These are phyloP conservation scores for Temnothorax nylanderi DNA, from an alignment of 1,140 invertebrate genomes.

Conservation along the genomic window DNA sequence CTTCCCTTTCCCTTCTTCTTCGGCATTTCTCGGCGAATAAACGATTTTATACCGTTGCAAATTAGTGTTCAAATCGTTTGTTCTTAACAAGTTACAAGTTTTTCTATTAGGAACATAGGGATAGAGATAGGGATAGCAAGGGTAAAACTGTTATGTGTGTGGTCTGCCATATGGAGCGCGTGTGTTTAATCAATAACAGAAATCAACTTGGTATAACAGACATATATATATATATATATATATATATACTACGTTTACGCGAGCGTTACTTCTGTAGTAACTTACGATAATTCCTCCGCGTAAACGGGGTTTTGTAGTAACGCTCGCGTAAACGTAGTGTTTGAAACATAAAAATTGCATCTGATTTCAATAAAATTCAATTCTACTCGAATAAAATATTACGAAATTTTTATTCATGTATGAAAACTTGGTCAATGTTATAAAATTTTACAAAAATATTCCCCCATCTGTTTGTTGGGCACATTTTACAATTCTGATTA, in stretches of 20 bases:
- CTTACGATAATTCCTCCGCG: too few relatives aligned
- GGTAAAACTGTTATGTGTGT: background rate
- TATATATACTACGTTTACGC: background rate
- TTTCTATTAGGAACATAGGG: background rate
- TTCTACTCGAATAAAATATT: constrained; percentile 17
- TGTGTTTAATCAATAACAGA: constrained; percentile 53
- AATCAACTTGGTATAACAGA: background rate
- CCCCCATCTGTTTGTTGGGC: background rate
- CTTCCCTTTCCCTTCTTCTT: constrained; percentile 62
- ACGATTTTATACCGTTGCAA: background rate
- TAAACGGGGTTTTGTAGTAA: too few relatives aligned
- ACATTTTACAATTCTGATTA: background rate
- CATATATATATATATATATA: background rate
- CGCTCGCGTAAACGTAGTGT: too few relatives aligned
- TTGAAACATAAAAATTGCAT: constrained; percentile 13
- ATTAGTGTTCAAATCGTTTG: constrained; percentile 35
- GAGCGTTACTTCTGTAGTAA: too few relatives aligned
- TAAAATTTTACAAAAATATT: constrained; percentile 34
- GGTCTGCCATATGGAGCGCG: background rate
- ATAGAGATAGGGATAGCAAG: background rate
- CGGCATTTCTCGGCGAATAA: constrained; percentile 42
- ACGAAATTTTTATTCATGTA: background rate
- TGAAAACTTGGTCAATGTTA: background rate
- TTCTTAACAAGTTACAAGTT: constrained; percentile 42
- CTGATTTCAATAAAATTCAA: background rate